phyloP scores from a whole-genome alignment of 2,888 invertebrate species.

The Caenorhabditis imperialis region DNA sequence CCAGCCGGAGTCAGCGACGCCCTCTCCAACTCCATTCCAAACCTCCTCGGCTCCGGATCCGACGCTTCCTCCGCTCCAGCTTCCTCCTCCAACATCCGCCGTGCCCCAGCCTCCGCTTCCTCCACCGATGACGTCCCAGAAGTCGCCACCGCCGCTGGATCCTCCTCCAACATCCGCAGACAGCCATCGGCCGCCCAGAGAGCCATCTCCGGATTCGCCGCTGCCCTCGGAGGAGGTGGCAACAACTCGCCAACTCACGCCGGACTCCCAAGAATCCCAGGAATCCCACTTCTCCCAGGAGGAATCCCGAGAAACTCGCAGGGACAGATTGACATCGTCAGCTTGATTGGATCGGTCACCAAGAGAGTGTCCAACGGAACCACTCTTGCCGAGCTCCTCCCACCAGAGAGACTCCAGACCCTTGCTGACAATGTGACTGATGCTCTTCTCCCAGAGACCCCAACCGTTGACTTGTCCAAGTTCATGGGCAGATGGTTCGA shows the following conservation, averaged over 20 bases:
- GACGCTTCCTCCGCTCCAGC: constrained; percentile 40
- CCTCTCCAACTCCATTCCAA: constrained; percentile 75
- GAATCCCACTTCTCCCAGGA: constrained; percentile 77
- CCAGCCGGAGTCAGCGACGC: constrained; percentile 77
- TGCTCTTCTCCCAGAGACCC: constrained; percentile 76
- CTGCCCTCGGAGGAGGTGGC: constrained; percentile 83
- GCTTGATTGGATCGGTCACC: constrained; percentile 77
- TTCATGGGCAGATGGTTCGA: constrained; percentile 78
- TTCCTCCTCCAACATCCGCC: constrained; percentile 53
- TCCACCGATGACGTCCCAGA: constrained; percentile 55
- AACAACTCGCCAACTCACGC: constrained; percentile 80
- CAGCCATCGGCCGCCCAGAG: constrained; percentile 75
- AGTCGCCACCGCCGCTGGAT: constrained; percentile 48
- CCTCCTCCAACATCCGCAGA: constrained; percentile 70
- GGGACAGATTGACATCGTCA: constrained; percentile 78
- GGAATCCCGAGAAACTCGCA: constrained; percentile 77
- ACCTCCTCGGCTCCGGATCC: constrained; percentile 66
- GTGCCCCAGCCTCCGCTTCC: constrained; percentile 44
- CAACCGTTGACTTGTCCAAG: constrained; percentile 77
- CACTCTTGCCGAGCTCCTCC: constrained; percentile 77
- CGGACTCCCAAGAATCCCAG: constrained; percentile 77
- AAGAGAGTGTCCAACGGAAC: constrained; percentile 78
- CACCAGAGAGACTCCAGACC: constrained; percentile 77
- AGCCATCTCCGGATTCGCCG: constrained; percentile 84
- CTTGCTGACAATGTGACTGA: constrained; percentile 78